Conservation (phyloP, 2,888 invertebrate genomes). For the Hirtodrosophila cameraria region DNA sequence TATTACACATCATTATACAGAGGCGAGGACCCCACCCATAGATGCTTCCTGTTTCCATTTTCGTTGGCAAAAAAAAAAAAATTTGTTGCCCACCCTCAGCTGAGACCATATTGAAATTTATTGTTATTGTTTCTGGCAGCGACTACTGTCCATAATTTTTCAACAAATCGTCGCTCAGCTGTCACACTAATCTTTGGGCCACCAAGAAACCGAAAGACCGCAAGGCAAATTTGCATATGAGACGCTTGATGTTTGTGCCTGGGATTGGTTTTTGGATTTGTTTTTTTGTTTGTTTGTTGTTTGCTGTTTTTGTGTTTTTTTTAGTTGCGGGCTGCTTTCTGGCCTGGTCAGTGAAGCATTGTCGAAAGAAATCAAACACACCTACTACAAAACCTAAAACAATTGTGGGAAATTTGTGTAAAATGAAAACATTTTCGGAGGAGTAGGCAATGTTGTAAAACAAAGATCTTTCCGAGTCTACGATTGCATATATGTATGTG, state of each 20-base stretch:
- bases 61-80: conserved; percentile 3
- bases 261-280: conserved; percentile 33
- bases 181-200: conserved; percentile 73
- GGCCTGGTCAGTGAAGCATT: conserved; percentile 72
- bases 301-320: conserved; percentile 21
- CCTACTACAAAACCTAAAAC: conserved; percentile 49
- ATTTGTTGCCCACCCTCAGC: no score
- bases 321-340: conserved; percentile 14
- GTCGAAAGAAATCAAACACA: conserved; percentile 65
- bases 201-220: conserved; percentile 23
- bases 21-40: conserved; percentile 37
- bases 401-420: conserved; percentile 69
- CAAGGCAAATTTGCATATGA: conserved; percentile 66
- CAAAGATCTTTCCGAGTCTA: conserved; percentile 27
- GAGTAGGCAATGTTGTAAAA: conserved; percentile 16
- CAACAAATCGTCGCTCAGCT: conserved; percentile 80
- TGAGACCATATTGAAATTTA: conserved; percentile 66
- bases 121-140: conserved; percentile 74
- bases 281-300: conserved; percentile 15
- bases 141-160: conserved; percentile 79
- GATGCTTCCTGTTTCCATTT: conserved; percentile 58
- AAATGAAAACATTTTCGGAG: conserved; percentile 45
- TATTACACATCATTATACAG: conserved; percentile 72
- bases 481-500: background rate
- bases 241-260: conserved; percentile 17